These are phyloP conservation scores for Hylyphantes graminicola DNA, from an alignment of 1,140 invertebrate genomes.

Conservation along the genomic window DNA sequence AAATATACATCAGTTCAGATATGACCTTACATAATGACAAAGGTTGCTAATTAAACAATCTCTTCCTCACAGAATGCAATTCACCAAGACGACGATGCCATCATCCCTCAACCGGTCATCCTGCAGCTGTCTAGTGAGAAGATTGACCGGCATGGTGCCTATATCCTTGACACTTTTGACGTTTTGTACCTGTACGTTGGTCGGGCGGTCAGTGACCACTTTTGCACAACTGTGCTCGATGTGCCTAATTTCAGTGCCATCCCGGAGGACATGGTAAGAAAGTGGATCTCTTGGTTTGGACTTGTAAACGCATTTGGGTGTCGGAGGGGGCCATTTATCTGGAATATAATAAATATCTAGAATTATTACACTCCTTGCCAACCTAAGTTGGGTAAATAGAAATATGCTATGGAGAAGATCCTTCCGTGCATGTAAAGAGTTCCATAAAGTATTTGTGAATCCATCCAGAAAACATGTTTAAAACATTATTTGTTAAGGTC, in stretches of 20 bases:
- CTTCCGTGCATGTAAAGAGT: no score
- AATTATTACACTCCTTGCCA: no score
- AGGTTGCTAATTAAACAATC: no score
- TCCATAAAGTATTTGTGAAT: no score
- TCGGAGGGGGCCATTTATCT: no score
- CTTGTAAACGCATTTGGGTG: no score
- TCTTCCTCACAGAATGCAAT: constrained; percentile 65
- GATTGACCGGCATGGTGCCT: constrained; percentile 88
- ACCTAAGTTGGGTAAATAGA: no score
- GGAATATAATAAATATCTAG: no score
- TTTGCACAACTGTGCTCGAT: constrained; percentile 80
- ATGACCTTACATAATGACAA: no score
- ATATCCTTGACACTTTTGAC: constrained; percentile 89
- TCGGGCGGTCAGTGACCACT: constrained; percentile 79
- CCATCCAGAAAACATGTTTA: no score
- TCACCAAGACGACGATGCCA: constrained; percentile 64
- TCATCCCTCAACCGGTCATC: constrained; percentile 69
- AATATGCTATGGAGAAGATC: no score
- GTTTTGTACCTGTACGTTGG: constrained; percentile 89
- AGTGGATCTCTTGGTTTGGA: constrained; percentile 57
- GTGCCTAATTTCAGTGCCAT: constrained; percentile 74
- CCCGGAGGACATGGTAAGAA: constrained; percentile 77
- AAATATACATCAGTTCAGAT: neutral
- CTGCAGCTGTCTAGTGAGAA: constrained; percentile 77
- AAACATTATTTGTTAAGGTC: no score